Evolutionary conservation across 1,140 invertebrate genomes (phyloP).

Genomic region (Pteromalus puparum): DNA sequence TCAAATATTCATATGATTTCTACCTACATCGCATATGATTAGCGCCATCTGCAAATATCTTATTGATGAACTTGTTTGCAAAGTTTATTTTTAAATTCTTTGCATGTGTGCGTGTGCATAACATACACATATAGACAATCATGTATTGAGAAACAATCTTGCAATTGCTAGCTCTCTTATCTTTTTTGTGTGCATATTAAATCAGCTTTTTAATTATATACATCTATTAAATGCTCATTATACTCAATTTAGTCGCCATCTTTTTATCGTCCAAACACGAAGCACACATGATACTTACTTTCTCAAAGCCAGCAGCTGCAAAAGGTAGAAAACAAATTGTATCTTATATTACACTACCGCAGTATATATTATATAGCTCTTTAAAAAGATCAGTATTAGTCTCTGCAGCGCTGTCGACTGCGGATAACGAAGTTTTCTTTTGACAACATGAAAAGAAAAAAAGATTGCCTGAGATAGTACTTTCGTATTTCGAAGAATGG

Average conservation of each 20-base stretch:
- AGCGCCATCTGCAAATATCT: too few relatives aligned
- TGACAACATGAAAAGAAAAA: conserved; percentile 2
- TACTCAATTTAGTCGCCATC: too few relatives aligned
- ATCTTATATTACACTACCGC: not conserved
- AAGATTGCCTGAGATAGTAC: not conserved
- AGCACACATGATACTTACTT: not conserved
- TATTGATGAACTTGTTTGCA: not conserved
- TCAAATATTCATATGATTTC: too few relatives aligned
- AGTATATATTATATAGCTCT: not conserved
- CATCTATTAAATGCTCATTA: not conserved
- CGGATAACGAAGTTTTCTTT: not conserved
- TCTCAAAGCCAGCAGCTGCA: not conserved
- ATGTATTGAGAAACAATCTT: not conserved
- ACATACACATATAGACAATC: not conserved
- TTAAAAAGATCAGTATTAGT: conserved; percentile 6
- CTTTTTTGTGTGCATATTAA: not conserved
- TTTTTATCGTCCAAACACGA: too few relatives aligned
- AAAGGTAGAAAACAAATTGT: not conserved
- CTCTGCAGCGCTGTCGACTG: not conserved
- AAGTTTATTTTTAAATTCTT: not conserved
- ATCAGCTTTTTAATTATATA: not conserved
- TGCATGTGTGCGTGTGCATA: not conserved
- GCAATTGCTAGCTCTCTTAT: not conserved
- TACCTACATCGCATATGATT: too few relatives aligned
- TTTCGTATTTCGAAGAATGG: not conserved